phyloP scores from a whole-genome alignment of 2,888 invertebrate genomes.

The Lymantria monacha region DNA sequence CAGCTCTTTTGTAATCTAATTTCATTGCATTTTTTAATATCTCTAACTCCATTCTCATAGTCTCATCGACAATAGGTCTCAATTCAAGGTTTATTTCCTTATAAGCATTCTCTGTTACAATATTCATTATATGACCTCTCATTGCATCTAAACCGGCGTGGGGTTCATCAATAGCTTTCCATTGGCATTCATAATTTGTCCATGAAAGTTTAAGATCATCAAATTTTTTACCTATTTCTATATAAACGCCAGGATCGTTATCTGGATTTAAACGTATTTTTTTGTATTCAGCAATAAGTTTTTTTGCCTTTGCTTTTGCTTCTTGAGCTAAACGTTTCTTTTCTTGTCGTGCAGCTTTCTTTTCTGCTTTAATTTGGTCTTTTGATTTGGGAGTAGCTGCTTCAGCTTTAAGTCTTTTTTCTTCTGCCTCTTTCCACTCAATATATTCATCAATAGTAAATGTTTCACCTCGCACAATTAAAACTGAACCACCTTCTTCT shows the following conservation, averaged over 20 bases:
- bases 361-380: constrained; percentile 74
- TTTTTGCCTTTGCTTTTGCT: constrained; percentile 56
- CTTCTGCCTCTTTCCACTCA: constrained; percentile 58
- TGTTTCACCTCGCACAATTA: constrained; percentile 82
- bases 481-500: constrained; percentile 86
- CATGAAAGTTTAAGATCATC: constrained; percentile 48
- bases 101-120: constrained; percentile 85
- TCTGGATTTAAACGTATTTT: constrained; percentile 73
- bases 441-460: constrained; percentile 83
- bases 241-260: constrained; percentile 66
- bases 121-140: constrained; percentile 83
- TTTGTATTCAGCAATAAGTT: constrained; percentile 67
- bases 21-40: constrained; percentile 79
- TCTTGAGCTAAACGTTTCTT: constrained; percentile 55
- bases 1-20: constrained; percentile 50
- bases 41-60: constrained; percentile 83
- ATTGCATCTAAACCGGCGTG: constrained; percentile 80
- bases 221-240: constrained; percentile 46
- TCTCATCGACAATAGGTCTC: constrained; percentile 86
- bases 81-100: constrained; percentile 85
- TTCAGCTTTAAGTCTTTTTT: constrained; percentile 60
- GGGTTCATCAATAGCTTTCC: constrained; percentile 61
- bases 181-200: constrained; percentile 57
- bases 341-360: constrained; percentile 63
- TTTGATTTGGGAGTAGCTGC: constrained; percentile 56